Conservation (phyloP, 2,797 vertebrate species). For the Martes flavigula region DNA sequence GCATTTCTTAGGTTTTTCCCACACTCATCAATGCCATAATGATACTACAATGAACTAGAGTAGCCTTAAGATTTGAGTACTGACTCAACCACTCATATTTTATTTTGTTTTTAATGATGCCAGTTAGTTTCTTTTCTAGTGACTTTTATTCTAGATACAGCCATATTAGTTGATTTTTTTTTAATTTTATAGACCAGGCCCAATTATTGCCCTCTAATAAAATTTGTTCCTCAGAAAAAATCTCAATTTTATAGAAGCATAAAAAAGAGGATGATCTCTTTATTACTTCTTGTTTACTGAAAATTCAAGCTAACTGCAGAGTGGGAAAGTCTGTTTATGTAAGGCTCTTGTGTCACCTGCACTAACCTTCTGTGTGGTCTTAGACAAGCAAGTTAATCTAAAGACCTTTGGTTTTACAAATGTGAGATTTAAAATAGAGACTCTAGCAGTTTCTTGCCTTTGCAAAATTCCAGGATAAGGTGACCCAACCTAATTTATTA, state of each 20-base stretch:
- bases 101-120: background rate
- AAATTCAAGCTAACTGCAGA: background rate
- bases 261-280: background rate
- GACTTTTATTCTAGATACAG: background rate
- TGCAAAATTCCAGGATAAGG: background rate
- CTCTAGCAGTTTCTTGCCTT: background rate
- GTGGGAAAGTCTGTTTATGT: background rate
- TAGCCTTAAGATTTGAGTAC: background rate
- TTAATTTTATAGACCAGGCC: background rate
- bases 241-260: background rate
- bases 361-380: background rate
- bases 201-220: background rate
- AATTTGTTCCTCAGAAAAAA: background rate
- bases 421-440: background rate
- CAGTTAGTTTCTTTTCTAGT: background rate
- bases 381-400: background rate
- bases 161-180: background rate
- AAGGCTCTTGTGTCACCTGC: background rate
- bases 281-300: background rate
- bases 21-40: constrained; percentile 58
- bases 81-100: background rate
- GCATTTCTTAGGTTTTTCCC: constrained; percentile 55
- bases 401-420: background rate
- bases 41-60: background rate
- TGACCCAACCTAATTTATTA: background rate